These are phyloP conservation scores for Odontomachus brunneus DNA, from an alignment of 1,140 invertebrate genomes.

Conservation along the genomic window DNA sequence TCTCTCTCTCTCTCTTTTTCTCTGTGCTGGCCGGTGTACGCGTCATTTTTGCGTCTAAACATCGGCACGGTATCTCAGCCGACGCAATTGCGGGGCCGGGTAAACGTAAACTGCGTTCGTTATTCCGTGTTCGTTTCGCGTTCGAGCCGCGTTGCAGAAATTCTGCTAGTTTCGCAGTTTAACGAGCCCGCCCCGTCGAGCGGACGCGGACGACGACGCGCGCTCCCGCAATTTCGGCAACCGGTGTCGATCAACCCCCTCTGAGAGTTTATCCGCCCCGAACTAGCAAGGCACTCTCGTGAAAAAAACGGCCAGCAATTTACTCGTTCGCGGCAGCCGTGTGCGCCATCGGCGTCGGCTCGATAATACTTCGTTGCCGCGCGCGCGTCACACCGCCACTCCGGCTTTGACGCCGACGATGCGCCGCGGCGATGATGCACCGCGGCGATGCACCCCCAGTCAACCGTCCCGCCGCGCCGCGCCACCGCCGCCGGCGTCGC, in stretches of 20 bases:
- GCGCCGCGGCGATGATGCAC: slow-evolving; percentile 22
- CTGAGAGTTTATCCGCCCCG: slow-evolving; percentile 42
- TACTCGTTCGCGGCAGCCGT: slow-evolving; percentile 3
- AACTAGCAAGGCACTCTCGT: slow-evolving; percentile 32
- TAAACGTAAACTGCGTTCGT: slow-evolving; percentile 55
- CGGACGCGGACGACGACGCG: slow-evolving; percentile 21
- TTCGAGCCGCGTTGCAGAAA: slow-evolving; percentile 49
- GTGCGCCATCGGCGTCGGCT: not conserved
- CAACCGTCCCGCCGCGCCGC: not conserved
- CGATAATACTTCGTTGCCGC: slow-evolving; percentile 29
- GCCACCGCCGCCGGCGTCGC: not conserved
- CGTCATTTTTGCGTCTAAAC: slow-evolving; percentile 19
- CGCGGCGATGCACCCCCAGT: not conserved
- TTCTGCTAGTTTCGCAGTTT: slow-evolving; percentile 53
- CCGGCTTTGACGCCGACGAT: slow-evolving; percentile 1
- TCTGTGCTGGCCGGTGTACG: no score
- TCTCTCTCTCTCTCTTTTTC: no score
- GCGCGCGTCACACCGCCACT: not conserved
- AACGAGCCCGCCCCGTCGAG: slow-evolving; percentile 29
- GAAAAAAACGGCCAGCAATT: not conserved
- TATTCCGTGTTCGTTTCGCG: slow-evolving; percentile 53
- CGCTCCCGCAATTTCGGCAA: slow-evolving; percentile 43
- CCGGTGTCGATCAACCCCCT: slow-evolving; percentile 55
- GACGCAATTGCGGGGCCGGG: not conserved
- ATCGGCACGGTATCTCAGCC: slow-evolving; percentile 22